Conservation (phyloP, 1,140 invertebrate species). For the Mesaphorura yosii region DNA sequence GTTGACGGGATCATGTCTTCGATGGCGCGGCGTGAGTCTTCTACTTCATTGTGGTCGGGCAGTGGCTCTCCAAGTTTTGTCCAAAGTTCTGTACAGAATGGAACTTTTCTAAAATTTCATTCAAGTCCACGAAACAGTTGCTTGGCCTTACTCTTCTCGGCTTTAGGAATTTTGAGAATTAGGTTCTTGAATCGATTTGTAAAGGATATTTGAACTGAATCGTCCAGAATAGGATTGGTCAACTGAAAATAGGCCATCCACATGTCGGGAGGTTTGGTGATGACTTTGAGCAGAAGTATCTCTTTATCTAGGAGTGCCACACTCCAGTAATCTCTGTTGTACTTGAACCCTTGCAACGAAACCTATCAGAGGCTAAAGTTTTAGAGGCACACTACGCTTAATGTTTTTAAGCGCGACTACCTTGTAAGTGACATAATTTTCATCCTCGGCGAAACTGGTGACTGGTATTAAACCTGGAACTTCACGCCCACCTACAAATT, state of each 20-base stretch:
- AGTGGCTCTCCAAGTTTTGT: constrained; percentile 9
- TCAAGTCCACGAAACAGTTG: not conserved
- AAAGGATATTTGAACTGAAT: constrained; percentile 3
- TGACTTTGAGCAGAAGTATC: constrained; percentile 11
- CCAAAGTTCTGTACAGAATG: constrained; percentile 6
- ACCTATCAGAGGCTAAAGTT: not conserved
- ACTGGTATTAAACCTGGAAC: not conserved
- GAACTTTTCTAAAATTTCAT: not conserved
- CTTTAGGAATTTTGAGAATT: constrained; percentile 12
- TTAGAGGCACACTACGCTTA: not conserved
- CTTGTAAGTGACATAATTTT: constrained; percentile 4
- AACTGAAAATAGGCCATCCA: constrained; percentile 15
- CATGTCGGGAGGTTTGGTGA: constrained; percentile 12
- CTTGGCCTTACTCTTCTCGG: not conserved
- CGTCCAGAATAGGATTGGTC: constrained; percentile 2
- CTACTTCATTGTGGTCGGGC: constrained; percentile 9
- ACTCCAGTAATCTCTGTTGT: constrained; percentile 9
- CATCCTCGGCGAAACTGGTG: constrained; percentile 8
- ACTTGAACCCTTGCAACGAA: not conserved
- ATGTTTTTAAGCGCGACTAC: not conserved
- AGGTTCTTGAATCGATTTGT: constrained; percentile 5
- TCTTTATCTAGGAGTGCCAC: constrained; percentile 5
- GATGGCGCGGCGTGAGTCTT: not conserved
- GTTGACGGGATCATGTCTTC: constrained; percentile 3
- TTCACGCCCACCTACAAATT: not conserved